phyloP scores from a whole-genome alignment of 2,797 vertebrate genomes.

The Novumbra hubbsi region DNA sequence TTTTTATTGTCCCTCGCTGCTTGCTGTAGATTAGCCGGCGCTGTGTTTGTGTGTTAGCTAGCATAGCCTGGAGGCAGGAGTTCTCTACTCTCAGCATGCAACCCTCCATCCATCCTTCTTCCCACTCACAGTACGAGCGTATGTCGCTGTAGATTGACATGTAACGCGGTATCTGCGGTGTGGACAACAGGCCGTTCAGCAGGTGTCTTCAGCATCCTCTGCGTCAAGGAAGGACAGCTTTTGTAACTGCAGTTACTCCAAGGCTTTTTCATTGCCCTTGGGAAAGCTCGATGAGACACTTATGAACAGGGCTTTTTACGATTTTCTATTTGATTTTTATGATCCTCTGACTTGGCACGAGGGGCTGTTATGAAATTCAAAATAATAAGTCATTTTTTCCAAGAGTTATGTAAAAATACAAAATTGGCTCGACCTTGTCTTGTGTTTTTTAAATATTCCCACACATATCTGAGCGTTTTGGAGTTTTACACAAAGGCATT shows the following conservation, averaged over 20 bases:
- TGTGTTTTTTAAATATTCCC: conserved; percentile 14
- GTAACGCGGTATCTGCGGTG: conserved; percentile 32
- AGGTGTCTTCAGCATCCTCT: conserved; percentile 40
- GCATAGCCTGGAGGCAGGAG: conserved; percentile 1
- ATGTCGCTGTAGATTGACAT: conserved; percentile 42
- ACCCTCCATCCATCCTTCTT: background rate
- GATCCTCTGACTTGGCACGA: conserved; percentile 66
- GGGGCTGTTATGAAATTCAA: conserved; percentile 71
- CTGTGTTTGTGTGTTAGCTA: background rate
- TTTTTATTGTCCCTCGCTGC: conserved; percentile 11
- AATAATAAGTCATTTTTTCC: conserved; percentile 78
- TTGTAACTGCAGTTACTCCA: background rate
- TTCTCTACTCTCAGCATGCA: background rate
- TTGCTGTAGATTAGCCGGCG: conserved; percentile 7
- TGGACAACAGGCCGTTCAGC: conserved; percentile 25
- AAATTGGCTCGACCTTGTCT: conserved; percentile 51
- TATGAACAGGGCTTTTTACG: conserved; percentile 68
- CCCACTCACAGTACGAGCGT: background rate
- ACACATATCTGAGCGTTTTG: conserved; percentile 52
- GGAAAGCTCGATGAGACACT: conserved; percentile 55
- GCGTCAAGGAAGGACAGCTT: conserved; percentile 29
- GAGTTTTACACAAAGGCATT: conserved; percentile 55
- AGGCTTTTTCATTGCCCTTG: conserved; percentile 40
- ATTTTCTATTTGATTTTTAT: conserved; percentile 66
- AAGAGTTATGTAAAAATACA: conserved; percentile 72